Conservation (phyloP, 2,113 vertebrate species). For the Vicugna pacos region DNA sequence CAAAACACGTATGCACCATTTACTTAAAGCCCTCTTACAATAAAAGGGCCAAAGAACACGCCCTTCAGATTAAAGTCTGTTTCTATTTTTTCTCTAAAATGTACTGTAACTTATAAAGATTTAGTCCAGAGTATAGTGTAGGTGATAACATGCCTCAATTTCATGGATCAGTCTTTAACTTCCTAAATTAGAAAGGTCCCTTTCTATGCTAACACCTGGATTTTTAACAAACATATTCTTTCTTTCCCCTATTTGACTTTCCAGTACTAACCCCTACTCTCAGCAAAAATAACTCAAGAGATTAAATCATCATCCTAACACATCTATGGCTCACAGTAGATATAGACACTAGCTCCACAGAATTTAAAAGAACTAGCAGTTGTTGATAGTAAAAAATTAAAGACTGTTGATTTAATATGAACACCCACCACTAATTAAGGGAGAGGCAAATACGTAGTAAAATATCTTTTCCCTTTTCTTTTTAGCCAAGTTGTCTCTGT, state of each 20-base stretch:
- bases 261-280: background rate
- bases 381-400: background rate
- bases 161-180: background rate
- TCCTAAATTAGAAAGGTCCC: background rate
- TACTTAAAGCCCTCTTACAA: background rate
- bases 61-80: background rate
- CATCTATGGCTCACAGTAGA: background rate
- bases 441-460: background rate
- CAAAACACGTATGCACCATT: background rate
- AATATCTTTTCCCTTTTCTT: background rate
- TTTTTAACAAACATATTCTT: background rate
- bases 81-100: constrained; percentile 19
- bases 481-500: background rate
- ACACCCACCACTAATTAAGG: background rate
- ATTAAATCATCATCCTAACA: background rate
- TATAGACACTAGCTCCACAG: background rate
- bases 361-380: background rate
- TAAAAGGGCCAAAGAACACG: background rate
- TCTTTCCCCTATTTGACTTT: background rate
- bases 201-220: background rate
- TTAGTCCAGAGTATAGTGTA: background rate
- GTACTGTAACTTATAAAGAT: background rate
- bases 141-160: background rate
- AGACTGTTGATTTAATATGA: constrained; percentile 10
- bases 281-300: background rate